These are phyloP conservation scores for Ferrisia virgata DNA, from an alignment of 2,888 invertebrate species.

Conservation along the genomic window DNA sequence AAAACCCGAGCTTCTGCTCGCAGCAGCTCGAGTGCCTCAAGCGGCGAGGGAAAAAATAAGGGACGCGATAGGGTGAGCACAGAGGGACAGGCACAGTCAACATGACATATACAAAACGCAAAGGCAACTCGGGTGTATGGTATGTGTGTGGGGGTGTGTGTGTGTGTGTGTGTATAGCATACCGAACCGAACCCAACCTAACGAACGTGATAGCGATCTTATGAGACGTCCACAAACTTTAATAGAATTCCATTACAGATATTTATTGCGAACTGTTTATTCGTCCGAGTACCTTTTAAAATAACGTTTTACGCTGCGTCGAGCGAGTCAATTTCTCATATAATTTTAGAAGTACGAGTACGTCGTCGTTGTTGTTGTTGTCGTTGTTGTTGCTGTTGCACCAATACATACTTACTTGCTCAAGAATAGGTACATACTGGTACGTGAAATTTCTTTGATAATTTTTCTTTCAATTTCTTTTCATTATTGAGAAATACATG, in stretches of 20 bases:
- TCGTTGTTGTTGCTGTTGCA: neutral
- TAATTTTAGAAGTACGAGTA: neutral
- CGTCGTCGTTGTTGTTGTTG: neutral
- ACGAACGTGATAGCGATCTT: slow-evolving; percentile 9
- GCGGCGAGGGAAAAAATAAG: neutral
- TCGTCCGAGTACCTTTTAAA: slow-evolving; percentile 21
- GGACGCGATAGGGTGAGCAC: neutral
- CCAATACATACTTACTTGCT: neutral
- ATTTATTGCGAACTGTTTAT: slow-evolving; percentile 18
- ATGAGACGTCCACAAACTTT: neutral
- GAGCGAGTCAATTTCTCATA: slow-evolving; percentile 8
- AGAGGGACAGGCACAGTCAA: neutral
- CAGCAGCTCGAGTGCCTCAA: too few species aligned
- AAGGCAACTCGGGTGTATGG: too few species aligned
- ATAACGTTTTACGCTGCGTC: neutral
- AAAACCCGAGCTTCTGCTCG: neutral
- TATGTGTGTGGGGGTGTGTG: too few species aligned
- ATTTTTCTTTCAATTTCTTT: neutral
- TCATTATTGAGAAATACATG: neutral
- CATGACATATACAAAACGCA: slow-evolving; percentile 8
- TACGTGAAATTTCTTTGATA: neutral
- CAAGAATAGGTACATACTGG: neutral
- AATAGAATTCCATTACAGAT: slow-evolving; percentile 31
- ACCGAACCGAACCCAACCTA: too few species aligned
- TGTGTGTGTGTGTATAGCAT: too few species aligned